phyloP scores from a whole-genome alignment of 2,797 vertebrate species.

The Phrynocephalus vlangalii region DNA sequence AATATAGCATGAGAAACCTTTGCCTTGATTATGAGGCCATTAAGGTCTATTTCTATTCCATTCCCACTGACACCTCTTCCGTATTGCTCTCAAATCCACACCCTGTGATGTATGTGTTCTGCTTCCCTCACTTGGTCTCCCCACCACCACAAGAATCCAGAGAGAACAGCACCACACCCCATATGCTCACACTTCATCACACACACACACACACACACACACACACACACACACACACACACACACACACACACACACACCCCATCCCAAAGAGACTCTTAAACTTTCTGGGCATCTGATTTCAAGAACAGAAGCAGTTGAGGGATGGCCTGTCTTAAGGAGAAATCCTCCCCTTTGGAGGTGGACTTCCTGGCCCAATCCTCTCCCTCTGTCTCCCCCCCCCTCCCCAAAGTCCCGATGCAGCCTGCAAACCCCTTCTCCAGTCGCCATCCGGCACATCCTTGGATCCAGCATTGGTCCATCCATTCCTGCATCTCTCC shows the following conservation, averaged over 20 bases:
- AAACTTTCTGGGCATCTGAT: conserved; percentile 24
- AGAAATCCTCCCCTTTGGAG: neutral
- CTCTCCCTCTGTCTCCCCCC: neutral
- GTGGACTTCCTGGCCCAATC: neutral
- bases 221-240: no score
- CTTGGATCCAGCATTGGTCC: neutral
- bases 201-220: no score
- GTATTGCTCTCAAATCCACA: neutral
- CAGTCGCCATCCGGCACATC: neutral
- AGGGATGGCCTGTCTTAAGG: neutral
- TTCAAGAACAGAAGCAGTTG: neutral
- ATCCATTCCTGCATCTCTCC: neutral
- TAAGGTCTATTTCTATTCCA: neutral
- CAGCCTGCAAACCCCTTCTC: neutral
- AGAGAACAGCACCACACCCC: neutral
- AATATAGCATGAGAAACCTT: neutral
- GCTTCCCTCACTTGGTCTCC: neutral
- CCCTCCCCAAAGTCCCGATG: neutral
- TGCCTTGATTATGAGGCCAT: neutral
- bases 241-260: neutral
- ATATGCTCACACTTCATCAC: neutral
- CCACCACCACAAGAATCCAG: no score
- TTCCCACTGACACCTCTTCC: neutral
- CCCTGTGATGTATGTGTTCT: neutral
- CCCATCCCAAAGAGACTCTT: conserved; percentile 3